Percentiles rank a stretch among this genome's conserved stretches.
These are phyloP conservation scores for Corythornis leucogaster DNA, from an alignment of 2,797 vertebrate species.

Conservation along the genomic window DNA sequence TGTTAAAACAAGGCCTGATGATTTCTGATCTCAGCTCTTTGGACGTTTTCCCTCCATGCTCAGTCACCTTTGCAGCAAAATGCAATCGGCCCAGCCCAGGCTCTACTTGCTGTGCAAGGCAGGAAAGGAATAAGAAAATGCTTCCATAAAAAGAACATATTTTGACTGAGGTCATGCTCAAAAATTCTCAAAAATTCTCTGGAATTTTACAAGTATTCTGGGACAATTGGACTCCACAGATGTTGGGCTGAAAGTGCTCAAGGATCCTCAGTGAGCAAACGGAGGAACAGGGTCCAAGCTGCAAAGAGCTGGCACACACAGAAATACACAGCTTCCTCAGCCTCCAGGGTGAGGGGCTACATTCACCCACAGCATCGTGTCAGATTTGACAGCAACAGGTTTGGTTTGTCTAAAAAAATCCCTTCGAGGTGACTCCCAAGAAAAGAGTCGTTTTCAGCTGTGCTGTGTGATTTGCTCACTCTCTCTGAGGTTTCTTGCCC, in stretches of 20 bases:
- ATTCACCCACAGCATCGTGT: too few species aligned
- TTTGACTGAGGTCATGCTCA: not conserved
- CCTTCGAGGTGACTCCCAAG: too few species aligned
- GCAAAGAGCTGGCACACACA: not conserved
- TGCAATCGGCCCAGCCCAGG: not conserved
- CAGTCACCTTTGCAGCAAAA: not conserved
- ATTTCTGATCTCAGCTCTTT: slow-evolving; percentile 25
- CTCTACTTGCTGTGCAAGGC: not conserved
- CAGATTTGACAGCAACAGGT: too few species aligned
- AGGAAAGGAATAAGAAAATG: not conserved
- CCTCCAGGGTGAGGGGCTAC: too few species aligned
- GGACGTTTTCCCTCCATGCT: not conserved
- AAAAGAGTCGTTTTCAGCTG: too few species aligned
- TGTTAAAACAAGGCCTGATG: slow-evolving; percentile 53
- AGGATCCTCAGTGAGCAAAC: not conserved
- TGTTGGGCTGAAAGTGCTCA: not conserved
- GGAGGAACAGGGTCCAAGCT: not conserved
- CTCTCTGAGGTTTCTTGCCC: too few species aligned
- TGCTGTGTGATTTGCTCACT: too few species aligned
- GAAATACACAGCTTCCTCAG: not conserved
- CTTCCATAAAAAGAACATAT: not conserved
- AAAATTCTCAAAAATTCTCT: not conserved
- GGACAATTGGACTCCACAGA: not conserved
- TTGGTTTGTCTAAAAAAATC: too few species aligned
- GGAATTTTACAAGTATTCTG: not conserved